These are phyloP conservation scores for Melitaea cinxia DNA, from an alignment of 1,140 invertebrate genomes.

Conservation along the genomic window DNA sequence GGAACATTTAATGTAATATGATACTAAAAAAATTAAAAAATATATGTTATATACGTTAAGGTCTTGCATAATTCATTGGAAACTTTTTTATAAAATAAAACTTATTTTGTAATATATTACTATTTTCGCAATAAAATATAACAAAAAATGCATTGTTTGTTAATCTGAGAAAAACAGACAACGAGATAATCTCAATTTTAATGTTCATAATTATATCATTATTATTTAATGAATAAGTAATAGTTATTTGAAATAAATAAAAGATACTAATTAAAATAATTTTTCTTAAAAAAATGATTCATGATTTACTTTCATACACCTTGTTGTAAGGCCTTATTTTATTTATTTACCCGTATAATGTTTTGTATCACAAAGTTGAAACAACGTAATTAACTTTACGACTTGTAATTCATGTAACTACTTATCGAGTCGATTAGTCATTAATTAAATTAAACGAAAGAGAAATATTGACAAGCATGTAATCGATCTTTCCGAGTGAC, in stretches of 20 bases:
- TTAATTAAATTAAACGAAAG: neutral
- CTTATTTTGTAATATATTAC: neutral
- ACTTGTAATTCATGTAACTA: neutral
- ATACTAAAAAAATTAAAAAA: neutral
- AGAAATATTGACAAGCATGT: neutral
- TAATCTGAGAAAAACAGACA: too few relatives aligned
- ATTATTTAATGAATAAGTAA: too few relatives aligned
- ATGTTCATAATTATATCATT: too few relatives aligned
- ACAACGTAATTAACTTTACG: neutral
- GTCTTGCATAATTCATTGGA: neutral
- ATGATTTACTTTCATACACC: neutral
- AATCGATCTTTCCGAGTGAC: slow-evolving; percentile 7
- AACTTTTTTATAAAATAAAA: neutral
- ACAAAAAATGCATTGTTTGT: neutral
- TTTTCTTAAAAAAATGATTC: neutral
- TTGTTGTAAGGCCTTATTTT: neutral
- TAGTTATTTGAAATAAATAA: too few relatives aligned
- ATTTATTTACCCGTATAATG: neutral
- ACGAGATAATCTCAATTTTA: too few relatives aligned
- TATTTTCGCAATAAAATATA: neutral
- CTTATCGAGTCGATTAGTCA: neutral
- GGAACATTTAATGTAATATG: neutral
- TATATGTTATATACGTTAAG: neutral
- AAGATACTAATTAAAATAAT: too few relatives aligned
- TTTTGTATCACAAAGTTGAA: neutral